phyloP scores from a whole-genome alignment of 2,888 invertebrate species.

The Melanargia galathea region DNA sequence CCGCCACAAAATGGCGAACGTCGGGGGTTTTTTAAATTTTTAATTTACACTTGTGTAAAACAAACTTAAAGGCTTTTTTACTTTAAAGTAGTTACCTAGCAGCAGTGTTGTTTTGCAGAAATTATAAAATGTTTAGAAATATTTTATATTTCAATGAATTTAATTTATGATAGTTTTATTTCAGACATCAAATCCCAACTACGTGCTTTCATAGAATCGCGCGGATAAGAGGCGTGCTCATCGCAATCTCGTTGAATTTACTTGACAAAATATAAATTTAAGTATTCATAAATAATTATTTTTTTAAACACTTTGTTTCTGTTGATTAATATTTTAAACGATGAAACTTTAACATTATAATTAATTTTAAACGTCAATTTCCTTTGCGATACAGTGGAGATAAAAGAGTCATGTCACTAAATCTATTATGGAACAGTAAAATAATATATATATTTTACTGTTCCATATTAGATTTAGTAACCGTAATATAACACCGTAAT shows the following conservation, averaged over 20 bases:
- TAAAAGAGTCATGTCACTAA: background rate
- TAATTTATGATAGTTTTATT: constrained; percentile 51
- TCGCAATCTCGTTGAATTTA: constrained; percentile 62
- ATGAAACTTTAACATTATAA: background rate
- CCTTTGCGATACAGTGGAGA: background rate
- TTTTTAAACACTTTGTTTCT: background rate
- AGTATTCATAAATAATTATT: background rate
- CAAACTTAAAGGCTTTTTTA: no score
- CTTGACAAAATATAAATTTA: constrained; percentile 37
- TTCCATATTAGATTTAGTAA: no score
- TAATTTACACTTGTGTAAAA: no score
- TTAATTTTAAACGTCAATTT: background rate
- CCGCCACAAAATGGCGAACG: no score
- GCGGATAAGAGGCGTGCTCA: constrained; percentile 71
- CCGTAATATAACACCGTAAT: no score
- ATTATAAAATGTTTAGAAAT: no score
- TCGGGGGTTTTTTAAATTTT: no score
- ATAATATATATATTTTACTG: no score
- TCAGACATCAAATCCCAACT: constrained; percentile 67
- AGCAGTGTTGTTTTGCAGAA: no score
- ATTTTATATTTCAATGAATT: constrained; percentile 34
- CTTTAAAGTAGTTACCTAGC: no score
- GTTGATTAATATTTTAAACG: background rate
- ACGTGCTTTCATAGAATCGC: constrained; percentile 76
- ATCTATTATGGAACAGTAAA: no score